Percentiles rank a stretch among this genome's conserved stretches.
Evolutionary conservation across 2,797 vertebrate genomes (phyloP).

Genomic region (Austrolebias charrua): DNA sequence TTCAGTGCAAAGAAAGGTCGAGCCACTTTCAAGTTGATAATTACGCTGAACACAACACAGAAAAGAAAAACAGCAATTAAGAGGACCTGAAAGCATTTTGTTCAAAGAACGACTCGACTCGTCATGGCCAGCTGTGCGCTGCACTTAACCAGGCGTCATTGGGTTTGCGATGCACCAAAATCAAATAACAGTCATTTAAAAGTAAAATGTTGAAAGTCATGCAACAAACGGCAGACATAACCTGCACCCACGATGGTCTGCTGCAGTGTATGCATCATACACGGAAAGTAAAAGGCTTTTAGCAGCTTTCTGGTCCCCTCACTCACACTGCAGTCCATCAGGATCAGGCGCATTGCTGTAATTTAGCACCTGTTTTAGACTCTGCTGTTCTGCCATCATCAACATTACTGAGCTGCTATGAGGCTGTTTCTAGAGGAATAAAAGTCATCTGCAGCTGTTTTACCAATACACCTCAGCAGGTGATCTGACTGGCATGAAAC

Average conservation of each 20-base stretch:
- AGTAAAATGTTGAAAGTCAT: background rate
- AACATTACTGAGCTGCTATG: constrained; percentile 19
- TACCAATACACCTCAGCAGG: constrained; percentile 16
- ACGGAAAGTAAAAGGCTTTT: constrained; percentile 14
- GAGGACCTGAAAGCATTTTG: constrained; percentile 33
- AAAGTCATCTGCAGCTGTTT: constrained; percentile 18
- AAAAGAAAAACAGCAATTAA: background rate
- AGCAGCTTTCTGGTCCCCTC: background rate
- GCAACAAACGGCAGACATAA: constrained; percentile 8
- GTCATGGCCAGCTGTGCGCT: constrained; percentile 11
- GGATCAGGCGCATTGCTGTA: constrained; percentile 26
- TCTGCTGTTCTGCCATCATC: constrained; percentile 18
- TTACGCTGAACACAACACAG: constrained; percentile 6
- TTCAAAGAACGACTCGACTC: background rate
- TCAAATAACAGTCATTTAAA: background rate
- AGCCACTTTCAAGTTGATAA: constrained; percentile 43
- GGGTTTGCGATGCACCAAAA: background rate
- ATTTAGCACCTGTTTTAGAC: constrained; percentile 31
- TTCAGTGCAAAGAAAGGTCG: constrained; percentile 57
- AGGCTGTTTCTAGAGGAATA: constrained; percentile 3
- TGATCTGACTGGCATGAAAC: constrained; percentile 17
- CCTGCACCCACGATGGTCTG: constrained; percentile 6
- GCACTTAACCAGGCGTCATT: constrained; percentile 7
- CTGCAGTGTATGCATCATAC: constrained; percentile 6
- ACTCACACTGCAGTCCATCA: constrained; percentile 8